These are phyloP conservation scores for Drosophila pseudoobscura DNA, from an alignment of 1,140 invertebrate genomes.

Conservation along the genomic window DNA sequence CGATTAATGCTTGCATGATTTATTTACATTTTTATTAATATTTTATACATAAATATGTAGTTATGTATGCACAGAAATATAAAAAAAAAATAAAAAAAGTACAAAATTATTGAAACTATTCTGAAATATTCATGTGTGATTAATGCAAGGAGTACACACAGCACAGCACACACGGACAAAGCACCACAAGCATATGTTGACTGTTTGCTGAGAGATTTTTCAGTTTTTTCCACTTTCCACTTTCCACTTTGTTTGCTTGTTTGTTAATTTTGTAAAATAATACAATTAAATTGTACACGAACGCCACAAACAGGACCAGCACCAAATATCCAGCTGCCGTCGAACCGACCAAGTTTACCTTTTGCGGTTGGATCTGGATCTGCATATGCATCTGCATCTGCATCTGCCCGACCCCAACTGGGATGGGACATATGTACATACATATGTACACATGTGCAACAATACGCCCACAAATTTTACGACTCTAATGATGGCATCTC, in stretches of 20 bases:
- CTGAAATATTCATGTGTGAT: slow-evolving; percentile 43
- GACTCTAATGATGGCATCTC: slow-evolving; percentile 71
- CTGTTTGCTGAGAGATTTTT: slow-evolving; percentile 53
- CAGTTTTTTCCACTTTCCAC: slow-evolving; percentile 11
- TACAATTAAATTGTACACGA: slow-evolving; percentile 75
- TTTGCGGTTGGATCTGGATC: slow-evolving; percentile 42
- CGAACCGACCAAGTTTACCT: slow-evolving; percentile 67
- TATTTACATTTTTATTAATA: slow-evolving; percentile 38
- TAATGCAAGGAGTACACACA: slow-evolving; percentile 55
- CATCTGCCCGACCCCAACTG: not conserved
- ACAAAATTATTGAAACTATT: slow-evolving; percentile 46
- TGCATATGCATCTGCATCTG: not conserved
- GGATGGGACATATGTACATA: not conserved
- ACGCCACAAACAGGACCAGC: slow-evolving; percentile 35
- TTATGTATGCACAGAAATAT: slow-evolving; percentile 12
- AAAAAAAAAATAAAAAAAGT: slow-evolving; percentile 58
- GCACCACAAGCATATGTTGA: slow-evolving; percentile 40
- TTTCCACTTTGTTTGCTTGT: slow-evolving; percentile 53
- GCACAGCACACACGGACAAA: too few relatives aligned
- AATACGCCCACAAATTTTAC: slow-evolving; percentile 67
- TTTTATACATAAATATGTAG: slow-evolving; percentile 4
- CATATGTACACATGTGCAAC: slow-evolving; percentile 19
- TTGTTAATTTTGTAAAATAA: slow-evolving; percentile 78
- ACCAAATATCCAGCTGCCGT: slow-evolving; percentile 22
- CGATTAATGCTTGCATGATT: slow-evolving; percentile 30